phyloP scores from a whole-genome alignment of 2,797 vertebrate species.

The Borostomias antarcticus region DNA sequence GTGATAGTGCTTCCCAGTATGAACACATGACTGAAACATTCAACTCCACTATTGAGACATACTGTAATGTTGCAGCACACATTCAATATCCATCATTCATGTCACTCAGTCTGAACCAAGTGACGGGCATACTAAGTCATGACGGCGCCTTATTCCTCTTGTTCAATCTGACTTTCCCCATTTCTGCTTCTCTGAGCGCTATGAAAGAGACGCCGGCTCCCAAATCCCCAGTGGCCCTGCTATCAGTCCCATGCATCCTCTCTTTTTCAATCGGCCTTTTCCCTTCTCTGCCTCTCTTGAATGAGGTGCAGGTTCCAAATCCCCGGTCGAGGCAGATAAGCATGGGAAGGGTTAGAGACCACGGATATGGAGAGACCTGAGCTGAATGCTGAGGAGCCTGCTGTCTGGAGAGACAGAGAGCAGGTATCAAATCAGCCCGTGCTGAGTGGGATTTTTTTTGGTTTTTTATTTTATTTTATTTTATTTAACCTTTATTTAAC shows the following conservation, averaged over 20 bases:
- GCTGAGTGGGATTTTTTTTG: no score
- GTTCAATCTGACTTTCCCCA: no score
- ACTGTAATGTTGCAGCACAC: no score
- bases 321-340: conserved; percentile 25
- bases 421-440: background rate
- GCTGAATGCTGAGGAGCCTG: conserved; percentile 10
- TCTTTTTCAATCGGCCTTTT: conserved; percentile 11
- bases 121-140: background rate
- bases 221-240: background rate
- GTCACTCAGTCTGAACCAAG: background rate
- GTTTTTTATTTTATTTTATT: no score
- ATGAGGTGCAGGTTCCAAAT: conserved; percentile 4
- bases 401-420: background rate
- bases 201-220: no score
- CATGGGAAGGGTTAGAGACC: conserved; percentile 6
- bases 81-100: background rate
- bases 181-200: no score
- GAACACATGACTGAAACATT: background rate
- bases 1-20: background rate
- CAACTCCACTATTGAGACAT: no score
- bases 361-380: conserved; percentile 2
- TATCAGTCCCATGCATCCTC: conserved; percentile 18
- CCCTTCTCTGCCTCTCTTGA: conserved; percentile 5
- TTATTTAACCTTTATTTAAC: no score
- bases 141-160: no score